These are phyloP conservation scores for Agapetus fuscipes DNA, from an alignment of 2,888 invertebrate genomes.

Conservation along the genomic window DNA sequence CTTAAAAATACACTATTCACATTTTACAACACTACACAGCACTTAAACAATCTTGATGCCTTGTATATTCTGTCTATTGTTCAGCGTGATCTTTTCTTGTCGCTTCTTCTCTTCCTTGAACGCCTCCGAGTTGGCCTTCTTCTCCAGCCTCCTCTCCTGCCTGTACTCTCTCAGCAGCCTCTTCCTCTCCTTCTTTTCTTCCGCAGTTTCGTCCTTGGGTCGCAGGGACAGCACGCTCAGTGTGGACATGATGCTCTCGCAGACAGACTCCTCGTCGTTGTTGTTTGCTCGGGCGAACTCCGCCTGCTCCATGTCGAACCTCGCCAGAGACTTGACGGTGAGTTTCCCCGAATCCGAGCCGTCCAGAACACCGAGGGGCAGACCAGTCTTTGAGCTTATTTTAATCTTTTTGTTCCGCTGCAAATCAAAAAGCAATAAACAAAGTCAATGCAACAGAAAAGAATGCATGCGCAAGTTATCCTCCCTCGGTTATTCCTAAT, in stretches of 20 bases:
- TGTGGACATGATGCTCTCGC: slow-evolving; percentile 57
- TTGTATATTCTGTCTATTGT: slow-evolving; percentile 65
- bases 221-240: slow-evolving; percentile 59
- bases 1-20: too few relatives aligned
- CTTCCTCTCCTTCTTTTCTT: slow-evolving; percentile 71
- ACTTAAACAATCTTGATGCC: slow-evolving; percentile 55
- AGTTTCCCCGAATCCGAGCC: slow-evolving; percentile 48
- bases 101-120: slow-evolving; percentile 80
- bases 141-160: slow-evolving; percentile 67
- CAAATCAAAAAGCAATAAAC: slow-evolving; percentile 21
- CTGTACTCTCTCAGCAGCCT: slow-evolving; percentile 68
- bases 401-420: slow-evolving; percentile 52
- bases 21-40: too few relatives aligned
- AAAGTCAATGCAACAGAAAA: too few relatives aligned
- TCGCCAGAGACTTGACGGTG: slow-evolving; percentile 59
- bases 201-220: slow-evolving; percentile 66
- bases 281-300: slow-evolving; percentile 24
- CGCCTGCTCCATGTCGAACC: slow-evolving; percentile 45
- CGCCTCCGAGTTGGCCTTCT: slow-evolving; percentile 69
- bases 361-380: slow-evolving; percentile 59
- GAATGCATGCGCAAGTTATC: too few relatives aligned
- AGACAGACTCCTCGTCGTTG: slow-evolving; percentile 46
- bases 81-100: slow-evolving; percentile 67
- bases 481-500: too few relatives aligned
- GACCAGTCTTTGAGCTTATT: slow-evolving; percentile 62